A percentile compares a stretch with the other conserved stretches of the same genome.
Conservation (phyloP, 1,140 invertebrate genomes). For the Ditylenchus dipsaci region DNA sequence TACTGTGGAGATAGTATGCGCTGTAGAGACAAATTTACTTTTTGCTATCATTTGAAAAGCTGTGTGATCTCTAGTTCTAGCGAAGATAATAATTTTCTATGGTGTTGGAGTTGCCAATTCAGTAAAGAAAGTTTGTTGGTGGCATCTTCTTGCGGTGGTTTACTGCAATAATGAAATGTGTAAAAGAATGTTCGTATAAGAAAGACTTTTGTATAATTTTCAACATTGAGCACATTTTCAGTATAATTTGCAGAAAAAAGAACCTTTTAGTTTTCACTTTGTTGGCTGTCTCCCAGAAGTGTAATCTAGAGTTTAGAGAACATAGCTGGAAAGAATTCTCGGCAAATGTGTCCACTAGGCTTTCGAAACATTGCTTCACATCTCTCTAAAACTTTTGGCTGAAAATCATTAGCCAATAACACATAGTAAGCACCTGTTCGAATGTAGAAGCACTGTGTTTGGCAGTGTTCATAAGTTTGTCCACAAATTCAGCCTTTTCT, state of each 20-base stretch:
- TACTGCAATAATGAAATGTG: too few species aligned
- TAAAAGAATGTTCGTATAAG: too few species aligned
- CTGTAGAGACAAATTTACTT: too few species aligned
- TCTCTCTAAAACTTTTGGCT: too few species aligned
- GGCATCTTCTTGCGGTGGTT: neutral
- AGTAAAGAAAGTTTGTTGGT: neutral
- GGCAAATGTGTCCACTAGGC: slow-evolving; percentile 14
- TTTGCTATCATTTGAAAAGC: neutral
- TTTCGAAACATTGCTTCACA: slow-evolving; percentile 8
- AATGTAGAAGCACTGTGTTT: neutral
- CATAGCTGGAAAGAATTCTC: slow-evolving; percentile 15
- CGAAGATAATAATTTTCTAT: neutral
- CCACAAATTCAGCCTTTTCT: slow-evolving; percentile 11
- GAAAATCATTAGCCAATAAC: slow-evolving; percentile 17
- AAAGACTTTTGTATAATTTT: too few species aligned
- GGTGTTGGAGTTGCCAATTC: slow-evolving; percentile 9
- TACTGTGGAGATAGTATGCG: too few species aligned
- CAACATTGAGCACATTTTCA: too few species aligned
- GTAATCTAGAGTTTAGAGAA: neutral
- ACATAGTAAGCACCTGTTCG: neutral
- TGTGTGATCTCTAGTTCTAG: neutral
- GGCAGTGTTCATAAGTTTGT: slow-evolving; percentile 15
- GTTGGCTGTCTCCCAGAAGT: neutral
- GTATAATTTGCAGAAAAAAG: too few species aligned
- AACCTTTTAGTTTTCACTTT: too few species aligned